phyloP scores from a whole-genome alignment of 2,888 invertebrate species.

The Agriopis marginaria region DNA sequence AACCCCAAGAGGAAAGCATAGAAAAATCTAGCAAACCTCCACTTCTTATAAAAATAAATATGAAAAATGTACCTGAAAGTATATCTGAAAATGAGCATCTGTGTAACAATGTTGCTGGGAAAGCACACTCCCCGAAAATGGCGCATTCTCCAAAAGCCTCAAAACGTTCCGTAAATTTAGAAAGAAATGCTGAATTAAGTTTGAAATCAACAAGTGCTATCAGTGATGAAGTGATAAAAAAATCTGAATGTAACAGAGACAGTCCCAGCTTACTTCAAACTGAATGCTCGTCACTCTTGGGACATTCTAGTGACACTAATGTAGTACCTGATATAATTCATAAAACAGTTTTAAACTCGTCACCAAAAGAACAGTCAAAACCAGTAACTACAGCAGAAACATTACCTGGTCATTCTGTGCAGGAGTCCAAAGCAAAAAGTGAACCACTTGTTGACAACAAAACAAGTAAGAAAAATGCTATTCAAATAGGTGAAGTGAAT shows the following conservation, averaged over 20 bases:
- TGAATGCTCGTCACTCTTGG: conserved; percentile 11
- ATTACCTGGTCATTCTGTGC: conserved; percentile 14
- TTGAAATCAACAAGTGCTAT: conserved; percentile 18
- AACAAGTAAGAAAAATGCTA: conserved; percentile 30
- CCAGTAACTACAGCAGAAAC: not conserved
- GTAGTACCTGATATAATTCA: conserved; percentile 35
- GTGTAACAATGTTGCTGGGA: conserved; percentile 66
- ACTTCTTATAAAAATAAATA: conserved; percentile 80
- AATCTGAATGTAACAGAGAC: conserved; percentile 30
- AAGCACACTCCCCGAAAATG: conserved; percentile 39
- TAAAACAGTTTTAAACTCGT: conserved; percentile 23
- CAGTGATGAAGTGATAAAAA: conserved; percentile 29
- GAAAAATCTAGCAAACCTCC: conserved; percentile 70
- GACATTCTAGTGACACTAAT: conserved; percentile 30
- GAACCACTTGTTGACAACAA: conserved; percentile 28
- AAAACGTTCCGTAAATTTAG: conserved; percentile 4
- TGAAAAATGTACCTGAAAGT: conserved; percentile 70
- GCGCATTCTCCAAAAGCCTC: conserved; percentile 28
- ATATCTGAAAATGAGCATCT: conserved; percentile 53
- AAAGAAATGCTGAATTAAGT: conserved; percentile 24
- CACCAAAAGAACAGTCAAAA: conserved; percentile 28
- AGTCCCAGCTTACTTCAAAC: conserved; percentile 37
- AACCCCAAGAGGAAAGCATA: conserved; percentile 58
- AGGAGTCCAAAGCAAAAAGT: conserved; percentile 18
- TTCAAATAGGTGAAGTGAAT: conserved; percentile 35